phyloP scores from a whole-genome alignment of 30 jellyfish, hydroid and myxozoan genomes.

The Aurelia sp. region DNA sequence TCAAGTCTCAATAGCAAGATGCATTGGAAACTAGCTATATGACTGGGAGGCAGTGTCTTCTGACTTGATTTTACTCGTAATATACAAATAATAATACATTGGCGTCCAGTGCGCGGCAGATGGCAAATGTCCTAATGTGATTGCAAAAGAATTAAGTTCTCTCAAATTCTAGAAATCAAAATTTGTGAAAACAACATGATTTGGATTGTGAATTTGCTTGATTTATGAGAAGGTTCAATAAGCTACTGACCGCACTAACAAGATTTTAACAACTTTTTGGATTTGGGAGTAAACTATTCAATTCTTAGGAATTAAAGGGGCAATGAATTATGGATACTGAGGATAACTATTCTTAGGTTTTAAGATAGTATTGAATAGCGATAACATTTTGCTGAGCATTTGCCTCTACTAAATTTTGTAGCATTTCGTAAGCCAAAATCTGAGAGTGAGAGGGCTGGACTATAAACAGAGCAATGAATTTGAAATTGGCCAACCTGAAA shows the following conservation, averaged over 20 bases:
- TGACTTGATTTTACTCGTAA: background rate
- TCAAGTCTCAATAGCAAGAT: background rate
- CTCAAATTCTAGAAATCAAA: constrained; percentile 1
- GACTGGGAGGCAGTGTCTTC: constrained; percentile 2
- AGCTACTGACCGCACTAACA: constrained; percentile 7
- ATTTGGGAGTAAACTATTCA: background rate
- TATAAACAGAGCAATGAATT: no score
- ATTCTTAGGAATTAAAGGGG: no score
- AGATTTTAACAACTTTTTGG: constrained; percentile 3
- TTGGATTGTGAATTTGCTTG: constrained; percentile 8
- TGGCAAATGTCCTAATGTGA: constrained; percentile 1
- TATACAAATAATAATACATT: background rate
- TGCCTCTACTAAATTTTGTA: no score
- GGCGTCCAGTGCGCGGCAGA: constrained; percentile 19
- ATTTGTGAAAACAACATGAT: constrained; percentile 1
- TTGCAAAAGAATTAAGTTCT: background rate
- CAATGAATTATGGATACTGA: no score
- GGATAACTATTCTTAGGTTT: no score
- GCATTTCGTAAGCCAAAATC: no score
- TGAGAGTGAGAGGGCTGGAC: no score
- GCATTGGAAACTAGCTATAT: constrained; percentile 21
- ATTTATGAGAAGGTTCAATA: background rate
- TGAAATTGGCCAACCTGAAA: no score
- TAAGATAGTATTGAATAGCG: no score
- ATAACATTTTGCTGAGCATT: no score